Evolutionary conservation across 1,140 invertebrate species (phyloP).

Genomic region (Tetramorium parvispinum): DNA sequence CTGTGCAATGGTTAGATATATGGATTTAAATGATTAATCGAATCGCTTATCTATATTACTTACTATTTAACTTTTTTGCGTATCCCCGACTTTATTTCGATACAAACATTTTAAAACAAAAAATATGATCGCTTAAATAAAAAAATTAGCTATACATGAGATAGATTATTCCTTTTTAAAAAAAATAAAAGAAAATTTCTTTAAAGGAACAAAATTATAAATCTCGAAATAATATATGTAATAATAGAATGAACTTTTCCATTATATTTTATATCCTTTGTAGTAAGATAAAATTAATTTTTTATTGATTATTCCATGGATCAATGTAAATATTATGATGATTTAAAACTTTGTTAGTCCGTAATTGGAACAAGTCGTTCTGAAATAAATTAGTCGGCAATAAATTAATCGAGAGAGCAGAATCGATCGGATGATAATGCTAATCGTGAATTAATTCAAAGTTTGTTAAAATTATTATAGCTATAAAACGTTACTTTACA

Average conservation of each 20-base stretch:
- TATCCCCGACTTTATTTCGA: neutral
- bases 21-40: neutral
- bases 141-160: neutral
- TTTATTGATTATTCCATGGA: neutral
- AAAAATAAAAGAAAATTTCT: too few relatives aligned
- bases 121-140: neutral
- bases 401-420: neutral
- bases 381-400: neutral
- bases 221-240: neutral
- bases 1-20: neutral
- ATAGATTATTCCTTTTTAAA: neutral
- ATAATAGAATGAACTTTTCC: neutral
- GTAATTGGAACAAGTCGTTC: neutral
- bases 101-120: neutral
- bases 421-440: neutral
- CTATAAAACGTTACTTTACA: neutral
- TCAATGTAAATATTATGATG: neutral
- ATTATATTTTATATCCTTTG: neutral
- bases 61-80: neutral
- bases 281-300: neutral
- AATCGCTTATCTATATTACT: neutral
- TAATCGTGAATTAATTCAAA: neutral
- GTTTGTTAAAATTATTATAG: conserved; percentile 32
- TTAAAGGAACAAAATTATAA: neutral
- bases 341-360: neutral